These are phyloP conservation scores for Tupaia chinensis DNA, from an alignment of 2,113 vertebrate species.

Conservation along the genomic window DNA sequence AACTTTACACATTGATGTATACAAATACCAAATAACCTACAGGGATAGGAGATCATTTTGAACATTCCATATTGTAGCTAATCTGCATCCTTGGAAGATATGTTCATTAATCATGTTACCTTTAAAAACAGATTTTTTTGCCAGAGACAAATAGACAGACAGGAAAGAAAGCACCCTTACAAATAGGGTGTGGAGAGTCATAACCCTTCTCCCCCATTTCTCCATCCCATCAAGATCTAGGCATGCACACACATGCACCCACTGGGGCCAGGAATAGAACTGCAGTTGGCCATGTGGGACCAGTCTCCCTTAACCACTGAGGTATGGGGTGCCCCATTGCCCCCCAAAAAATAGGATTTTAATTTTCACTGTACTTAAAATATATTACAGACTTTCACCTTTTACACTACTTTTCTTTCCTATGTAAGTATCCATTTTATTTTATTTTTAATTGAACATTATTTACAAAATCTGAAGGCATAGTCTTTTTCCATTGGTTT, in stretches of 20 bases:
- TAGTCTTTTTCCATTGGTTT: not conserved
- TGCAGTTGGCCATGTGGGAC: no score
- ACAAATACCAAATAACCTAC: not conserved
- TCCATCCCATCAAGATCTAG: no score
- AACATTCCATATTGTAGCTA: not conserved
- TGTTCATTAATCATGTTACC: not conserved
- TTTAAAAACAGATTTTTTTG: not conserved
- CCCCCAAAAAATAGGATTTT: not conserved
- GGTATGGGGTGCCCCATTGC: no score
- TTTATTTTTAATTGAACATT: constrained; percentile 7
- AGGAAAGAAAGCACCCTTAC: no score
- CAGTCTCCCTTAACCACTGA: no score
- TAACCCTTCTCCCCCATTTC: no score
- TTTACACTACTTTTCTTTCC: not conserved
- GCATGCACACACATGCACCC: no score
- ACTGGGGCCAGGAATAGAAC: no score
- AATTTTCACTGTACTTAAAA: not conserved
- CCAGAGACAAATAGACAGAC: no score
- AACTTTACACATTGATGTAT: not conserved
- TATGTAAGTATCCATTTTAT: not conserved
- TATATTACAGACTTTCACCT: not conserved
- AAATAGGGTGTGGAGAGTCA: no score
- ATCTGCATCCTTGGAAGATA: not conserved
- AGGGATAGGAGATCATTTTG: constrained; percentile 13
- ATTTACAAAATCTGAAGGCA: not conserved